Evolutionary conservation across 37 sponge, comb jelly and placozoan species (phyloP), one percentile per base, ranked within the genome.

Genomic region (Cladorhizidae sp.): DNA sequence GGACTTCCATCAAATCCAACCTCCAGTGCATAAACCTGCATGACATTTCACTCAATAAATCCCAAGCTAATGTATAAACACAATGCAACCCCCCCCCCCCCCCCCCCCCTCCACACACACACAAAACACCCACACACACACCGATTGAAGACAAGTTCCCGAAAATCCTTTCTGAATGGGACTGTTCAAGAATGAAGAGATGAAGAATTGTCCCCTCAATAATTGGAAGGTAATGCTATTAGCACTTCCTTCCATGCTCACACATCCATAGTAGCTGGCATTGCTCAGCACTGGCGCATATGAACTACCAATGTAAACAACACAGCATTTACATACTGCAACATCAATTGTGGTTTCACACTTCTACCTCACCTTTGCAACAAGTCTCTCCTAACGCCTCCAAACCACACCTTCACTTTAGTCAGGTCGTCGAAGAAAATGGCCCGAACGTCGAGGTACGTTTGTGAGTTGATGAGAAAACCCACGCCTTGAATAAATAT

Each of bases 391-490:
- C 61, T 35, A 39, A 85, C 73, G 36, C 86, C 86, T 50, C 86
- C 86, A 78, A 32, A 71, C 86, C 86, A 85, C 7, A 40, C 86
- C 50, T 78, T 40, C n/a, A 85, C 79, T 43, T 58, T 31, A 0
- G 11, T 32, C 25, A 85, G 61, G 50, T 85, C 41, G 2, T 7
- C 33, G 45, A 85, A 85, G 61, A 77, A 85, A 5, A 28, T 65
- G 11, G 65, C 51, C 2, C 5, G 1, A 7, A 3, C 23, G 49
- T 14, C 31, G 1, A 39, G 31, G n/a, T 52, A 68, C 1, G 0
- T 37, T 29, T 22, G 15, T 17, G 41, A 23, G 32, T 70, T 70
- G 29, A 80, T 36, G 7, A 21, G 40, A 61, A 76, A 76, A 23
- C 77, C 77, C 8, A 40, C 77, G 14, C 40, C 23, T 3, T 12